phyloP scores from a whole-genome alignment of 1,140 invertebrate species.

The Neodiprion virginianus region DNA sequence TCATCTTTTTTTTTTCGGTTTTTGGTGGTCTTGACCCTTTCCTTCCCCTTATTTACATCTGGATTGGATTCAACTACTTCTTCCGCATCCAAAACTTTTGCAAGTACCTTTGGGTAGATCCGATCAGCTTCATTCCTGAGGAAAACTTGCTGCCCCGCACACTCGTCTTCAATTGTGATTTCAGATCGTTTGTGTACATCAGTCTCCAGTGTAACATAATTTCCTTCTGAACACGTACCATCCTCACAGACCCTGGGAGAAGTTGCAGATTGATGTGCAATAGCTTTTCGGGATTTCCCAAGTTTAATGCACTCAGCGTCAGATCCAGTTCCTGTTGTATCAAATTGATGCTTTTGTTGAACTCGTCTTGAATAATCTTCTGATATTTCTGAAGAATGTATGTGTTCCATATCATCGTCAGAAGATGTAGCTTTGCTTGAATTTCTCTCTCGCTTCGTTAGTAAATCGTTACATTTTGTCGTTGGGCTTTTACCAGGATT shows the following conservation, averaged over 20 bases:
- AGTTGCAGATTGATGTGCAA: not conserved
- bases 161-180: not conserved
- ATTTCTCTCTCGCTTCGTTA: conserved; percentile 33
- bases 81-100: not conserved
- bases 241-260: not conserved
- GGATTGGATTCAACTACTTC: not conserved
- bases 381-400: conserved; percentile 40
- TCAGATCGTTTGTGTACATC: no score
- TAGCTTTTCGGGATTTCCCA: not conserved
- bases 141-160: not conserved
- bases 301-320: not conserved
- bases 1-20: not conserved
- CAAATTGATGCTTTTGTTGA: not conserved
- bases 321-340: not conserved
- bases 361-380: conserved; percentile 21
- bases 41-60: not conserved
- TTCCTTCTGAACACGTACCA: no score
- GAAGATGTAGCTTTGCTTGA: conserved; percentile 52
- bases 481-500: not conserved
- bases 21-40: not conserved
- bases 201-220: no score
- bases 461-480: not conserved
- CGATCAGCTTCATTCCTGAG: no score
- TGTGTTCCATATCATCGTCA: conserved; percentile 57
- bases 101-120: not conserved